A percentile compares a stretch with the other conserved stretches of the same genome.
phyloP scores from a whole-genome alignment of 1,140 invertebrate genomes.

The Orchesella cincta region DNA sequence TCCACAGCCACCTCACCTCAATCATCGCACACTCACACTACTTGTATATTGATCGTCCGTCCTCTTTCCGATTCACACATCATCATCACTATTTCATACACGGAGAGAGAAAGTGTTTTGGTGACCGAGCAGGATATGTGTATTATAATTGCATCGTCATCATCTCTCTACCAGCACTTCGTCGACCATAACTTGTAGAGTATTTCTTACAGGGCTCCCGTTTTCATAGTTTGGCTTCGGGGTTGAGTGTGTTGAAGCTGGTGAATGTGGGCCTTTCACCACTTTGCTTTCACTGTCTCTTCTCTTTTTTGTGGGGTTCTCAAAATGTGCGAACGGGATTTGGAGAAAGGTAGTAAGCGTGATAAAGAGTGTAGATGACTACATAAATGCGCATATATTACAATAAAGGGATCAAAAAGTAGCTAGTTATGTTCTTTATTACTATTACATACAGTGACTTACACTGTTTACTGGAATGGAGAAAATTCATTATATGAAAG shows the following conservation, averaged over 20 bases:
- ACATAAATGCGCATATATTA: too few species aligned
- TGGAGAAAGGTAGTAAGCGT: too few species aligned
- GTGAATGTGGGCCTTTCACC: background rate
- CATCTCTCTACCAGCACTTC: background rate
- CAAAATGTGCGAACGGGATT: too few species aligned
- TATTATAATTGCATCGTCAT: background rate
- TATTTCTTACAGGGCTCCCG: too few species aligned
- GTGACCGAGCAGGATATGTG: background rate
- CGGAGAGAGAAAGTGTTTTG: background rate
- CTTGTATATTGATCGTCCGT: background rate
- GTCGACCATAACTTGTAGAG: background rate
- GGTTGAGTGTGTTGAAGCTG: too few species aligned
- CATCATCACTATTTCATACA: background rate
- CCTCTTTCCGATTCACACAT: background rate
- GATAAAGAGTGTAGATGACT: too few species aligned
- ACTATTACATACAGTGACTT: too few species aligned
- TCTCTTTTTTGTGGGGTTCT: background rate
- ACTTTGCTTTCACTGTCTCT: background rate
- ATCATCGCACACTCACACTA: background rate
- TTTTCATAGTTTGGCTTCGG: too few species aligned
- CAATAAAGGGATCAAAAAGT: too few species aligned
- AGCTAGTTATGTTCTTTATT: too few species aligned
- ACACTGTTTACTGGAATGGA: background rate
- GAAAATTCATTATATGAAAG: background rate
- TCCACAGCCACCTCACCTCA: background rate